These are phyloP conservation scores for Helicorthomorpha holstii DNA, from an alignment of 1,140 invertebrate species.

Conservation along the genomic window DNA sequence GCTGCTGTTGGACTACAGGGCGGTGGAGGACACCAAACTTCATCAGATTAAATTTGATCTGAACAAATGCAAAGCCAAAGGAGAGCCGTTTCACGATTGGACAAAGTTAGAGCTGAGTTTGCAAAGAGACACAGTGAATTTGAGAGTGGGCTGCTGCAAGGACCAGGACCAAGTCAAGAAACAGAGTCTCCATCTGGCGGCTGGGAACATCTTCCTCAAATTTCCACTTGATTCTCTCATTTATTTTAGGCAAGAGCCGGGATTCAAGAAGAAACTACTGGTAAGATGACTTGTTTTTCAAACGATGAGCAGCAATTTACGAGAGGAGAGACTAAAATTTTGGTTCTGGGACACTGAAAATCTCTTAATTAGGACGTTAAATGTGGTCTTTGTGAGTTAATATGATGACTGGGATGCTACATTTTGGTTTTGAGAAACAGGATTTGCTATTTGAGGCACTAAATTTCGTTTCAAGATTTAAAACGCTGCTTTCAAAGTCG, in stretches of 20 bases:
- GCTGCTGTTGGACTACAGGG: constrained; percentile 13
- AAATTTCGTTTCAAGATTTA: no score
- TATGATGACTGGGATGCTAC: no score
- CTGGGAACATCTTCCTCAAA: constrained; percentile 12
- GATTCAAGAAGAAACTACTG: constrained; percentile 29
- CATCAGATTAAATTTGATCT: constrained; percentile 13
- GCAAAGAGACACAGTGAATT: constrained; percentile 4
- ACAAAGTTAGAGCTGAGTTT: constrained; percentile 10
- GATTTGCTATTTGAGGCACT: no score
- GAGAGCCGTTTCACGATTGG: constrained; percentile 11
- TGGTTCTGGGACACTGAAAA: no score
- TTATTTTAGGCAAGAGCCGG: constrained; percentile 30
- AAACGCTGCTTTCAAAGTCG: no score
- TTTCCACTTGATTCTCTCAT: constrained; percentile 26
- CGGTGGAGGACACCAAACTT: constrained; percentile 11
- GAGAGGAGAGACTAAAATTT: no score
- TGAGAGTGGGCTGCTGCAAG: constrained; percentile 11
- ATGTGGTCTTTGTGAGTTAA: no score
- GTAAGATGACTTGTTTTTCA: no score
- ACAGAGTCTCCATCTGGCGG: constrained; percentile 5
- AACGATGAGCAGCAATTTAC: no score
- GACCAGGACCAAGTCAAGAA: constrained; percentile 4
- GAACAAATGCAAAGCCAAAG: no score
- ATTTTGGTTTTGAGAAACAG: no score
- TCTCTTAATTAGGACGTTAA: no score